Evolutionary conservation across 2,888 invertebrate species (phyloP).

Genomic region (Capitulum mitella): DNA sequence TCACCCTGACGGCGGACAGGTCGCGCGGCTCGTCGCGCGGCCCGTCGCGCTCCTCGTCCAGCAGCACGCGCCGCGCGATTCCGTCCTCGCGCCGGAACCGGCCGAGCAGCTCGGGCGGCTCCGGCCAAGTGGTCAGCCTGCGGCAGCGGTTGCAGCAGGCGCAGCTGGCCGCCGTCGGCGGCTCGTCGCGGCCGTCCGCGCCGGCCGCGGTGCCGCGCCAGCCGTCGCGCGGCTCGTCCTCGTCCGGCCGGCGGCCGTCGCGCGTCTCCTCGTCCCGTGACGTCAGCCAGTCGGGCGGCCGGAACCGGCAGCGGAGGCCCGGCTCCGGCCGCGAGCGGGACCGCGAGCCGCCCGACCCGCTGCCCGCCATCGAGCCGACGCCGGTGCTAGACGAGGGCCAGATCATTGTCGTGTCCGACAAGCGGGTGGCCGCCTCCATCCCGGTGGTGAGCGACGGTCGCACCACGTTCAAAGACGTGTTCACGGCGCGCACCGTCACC

Average conservation of each 20-base stretch:
- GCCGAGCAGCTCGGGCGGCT: not conserved
- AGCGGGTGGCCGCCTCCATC: slow-evolving; percentile 34
- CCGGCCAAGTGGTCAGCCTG: not conserved
- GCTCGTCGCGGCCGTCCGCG: slow-evolving; percentile 28
- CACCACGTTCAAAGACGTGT: slow-evolving; percentile 34
- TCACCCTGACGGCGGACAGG: not conserved
- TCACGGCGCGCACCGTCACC: slow-evolving; percentile 34
- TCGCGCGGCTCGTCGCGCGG: not conserved
- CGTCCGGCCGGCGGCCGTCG: not conserved
- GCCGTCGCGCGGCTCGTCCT: slow-evolving; percentile 13
- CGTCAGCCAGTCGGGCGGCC: not conserved
- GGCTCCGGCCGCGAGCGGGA: not conserved
- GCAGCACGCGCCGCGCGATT: not conserved
- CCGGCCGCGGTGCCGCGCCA: too few relatives aligned
- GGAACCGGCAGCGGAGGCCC: slow-evolving; percentile 22
- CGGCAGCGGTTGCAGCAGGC: slow-evolving; percentile 14
- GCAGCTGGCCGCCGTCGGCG: slow-evolving; percentile 1
- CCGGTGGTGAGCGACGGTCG: slow-evolving; percentile 33
- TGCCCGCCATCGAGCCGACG: slow-evolving; percentile 29
- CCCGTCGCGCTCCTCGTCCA: not conserved
- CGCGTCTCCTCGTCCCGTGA: not conserved
- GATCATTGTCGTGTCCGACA: slow-evolving; percentile 32
- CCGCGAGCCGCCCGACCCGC: slow-evolving; percentile 31
- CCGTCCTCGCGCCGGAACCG: not conserved
- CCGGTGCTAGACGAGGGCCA: slow-evolving; percentile 31